Evolutionary conservation across 2,888 invertebrate genomes (phyloP), one percentile per base, ranked within the genome.

Genomic region (Latheticus oryzae): DNA sequence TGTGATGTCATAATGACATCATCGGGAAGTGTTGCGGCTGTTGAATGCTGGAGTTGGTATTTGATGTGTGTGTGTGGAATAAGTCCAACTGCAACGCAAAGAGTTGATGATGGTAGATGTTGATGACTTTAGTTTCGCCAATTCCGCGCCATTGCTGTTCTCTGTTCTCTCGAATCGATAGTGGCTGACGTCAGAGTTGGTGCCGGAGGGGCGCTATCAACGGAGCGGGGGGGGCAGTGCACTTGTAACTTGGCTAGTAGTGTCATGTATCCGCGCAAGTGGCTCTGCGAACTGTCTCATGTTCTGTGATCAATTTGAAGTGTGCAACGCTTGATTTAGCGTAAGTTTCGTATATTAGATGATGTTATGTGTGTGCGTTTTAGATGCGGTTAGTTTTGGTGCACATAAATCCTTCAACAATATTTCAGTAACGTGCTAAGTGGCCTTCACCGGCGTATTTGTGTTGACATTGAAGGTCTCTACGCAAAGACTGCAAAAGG

Each of bases 1-100:
- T 79, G 77, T 80, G 80, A 80, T 79, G 78, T 80, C 80, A 80
- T 78, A 65, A 78, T 80, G 80, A 80, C 79, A 80, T 80, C 80
- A 80, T 71, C 78, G 77, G 77, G 77, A 78, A 78, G 76, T 76
- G 73, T 70, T 75, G 74, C 69, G 71, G 71, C 57, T 42, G 63
- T 54, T 40, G 57, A 54, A 61, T 48, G 42, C 32, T 58, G 45
- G 54, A 57, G 43, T 28, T 66, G 60, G 61, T 56, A 56, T 61
- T 66, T 63, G n/a, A n/a, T 62, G 57, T 51, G 55, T 51, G 60
- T 67, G 58, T 50, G 53, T 58, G 35, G 58, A 59, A 47, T 58
- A 43, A 42, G 19, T 40, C 12, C 40, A 11, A 15, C 15, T 23
- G 40, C 13, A 24, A 13, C 40, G 17, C 51, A 8, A 28, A n/a